phyloP scores from a whole-genome alignment of 2,888 invertebrate genomes.

The Sesia apiformis region DNA sequence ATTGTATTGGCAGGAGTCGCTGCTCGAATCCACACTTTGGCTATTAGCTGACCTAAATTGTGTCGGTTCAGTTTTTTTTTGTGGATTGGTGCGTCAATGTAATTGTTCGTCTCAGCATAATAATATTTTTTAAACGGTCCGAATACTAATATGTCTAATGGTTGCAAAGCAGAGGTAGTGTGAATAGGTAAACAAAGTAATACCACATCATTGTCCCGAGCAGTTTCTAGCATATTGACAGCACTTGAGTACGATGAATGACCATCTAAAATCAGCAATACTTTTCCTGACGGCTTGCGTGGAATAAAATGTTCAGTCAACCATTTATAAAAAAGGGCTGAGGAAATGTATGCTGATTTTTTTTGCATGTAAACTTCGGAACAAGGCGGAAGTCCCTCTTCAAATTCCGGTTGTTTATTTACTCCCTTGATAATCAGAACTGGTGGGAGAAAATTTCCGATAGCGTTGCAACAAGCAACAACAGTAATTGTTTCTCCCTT shows the following conservation, averaged over 20 bases:
- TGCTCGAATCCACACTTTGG: neutral
- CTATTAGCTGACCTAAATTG: constrained; percentile 5
- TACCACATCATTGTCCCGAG: constrained; percentile 17
- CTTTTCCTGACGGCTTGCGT: no score
- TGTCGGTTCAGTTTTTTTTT: constrained; percentile 6
- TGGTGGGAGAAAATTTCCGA: constrained; percentile 20
- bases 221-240: no score
- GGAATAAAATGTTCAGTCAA: no score
- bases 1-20: constrained; percentile 8
- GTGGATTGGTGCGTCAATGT: constrained; percentile 3
- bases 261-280: no score
- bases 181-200: constrained; percentile 18
- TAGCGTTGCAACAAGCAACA: constrained; percentile 22
- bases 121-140: neutral
- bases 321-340: constrained; percentile 16
- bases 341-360: constrained; percentile 17
- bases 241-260: no score
- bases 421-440: constrained; percentile 17
- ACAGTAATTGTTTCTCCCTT: constrained; percentile 21
- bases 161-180: constrained; percentile 15
- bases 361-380: constrained; percentile 15
- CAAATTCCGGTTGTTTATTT: constrained; percentile 18
- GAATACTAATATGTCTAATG: constrained; percentile 12
- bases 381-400: constrained; percentile 13
- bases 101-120: constrained; percentile 1